Evolutionary conservation across 2,888 invertebrate species (phyloP), one percentile per base, ranked within the genome.

Genomic region (Sarcophaga variegata): DNA sequence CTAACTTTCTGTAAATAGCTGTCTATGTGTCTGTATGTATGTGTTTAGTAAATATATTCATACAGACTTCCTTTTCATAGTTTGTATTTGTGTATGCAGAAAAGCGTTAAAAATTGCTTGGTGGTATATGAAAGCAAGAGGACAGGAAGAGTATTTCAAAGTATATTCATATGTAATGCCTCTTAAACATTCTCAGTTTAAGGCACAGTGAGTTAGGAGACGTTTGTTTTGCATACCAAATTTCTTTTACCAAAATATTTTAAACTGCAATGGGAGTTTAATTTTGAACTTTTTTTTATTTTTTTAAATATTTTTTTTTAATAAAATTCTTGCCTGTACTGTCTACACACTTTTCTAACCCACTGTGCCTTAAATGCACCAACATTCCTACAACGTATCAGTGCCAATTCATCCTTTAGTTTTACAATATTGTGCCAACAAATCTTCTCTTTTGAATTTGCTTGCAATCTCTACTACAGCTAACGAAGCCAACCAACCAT

Each of bases 1-100:
- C 54, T 71, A 59, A 64, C 79, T 70, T 71, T 67, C 5, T 77
- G 17, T 62, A 63, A 63, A 74, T 63, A 74, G 60, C 72, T 72
- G 60, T 47, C 12, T 62, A 59, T 63, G n/a, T 6, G 2, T 27
- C 3, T 27, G 8, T 10, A 37, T 71, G 60, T 20, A 12, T 72
- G 20, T 11, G 11, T 59, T 59, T 17, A 59, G 17, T 59, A 37
- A n/a, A 59, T 59, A n/a, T 59, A 17, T n/a, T 6, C 14, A 59
- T 17, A 59, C 59, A 17, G 59, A 5, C 14, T 59, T 59, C 5
- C n/a, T 59, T 59, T n/a, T n/a, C 20, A 45, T 63, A 60, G 45
- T 45, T 20, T 60, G 45, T 37, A 12, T 60, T n/a, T 45, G 62
- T 64, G 25, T 17, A 11, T 60, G 67, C 20, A 45, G 45, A 20